phyloP scores from a whole-genome alignment of 1,140 invertebrate species.

The Agrilus planipennis region DNA sequence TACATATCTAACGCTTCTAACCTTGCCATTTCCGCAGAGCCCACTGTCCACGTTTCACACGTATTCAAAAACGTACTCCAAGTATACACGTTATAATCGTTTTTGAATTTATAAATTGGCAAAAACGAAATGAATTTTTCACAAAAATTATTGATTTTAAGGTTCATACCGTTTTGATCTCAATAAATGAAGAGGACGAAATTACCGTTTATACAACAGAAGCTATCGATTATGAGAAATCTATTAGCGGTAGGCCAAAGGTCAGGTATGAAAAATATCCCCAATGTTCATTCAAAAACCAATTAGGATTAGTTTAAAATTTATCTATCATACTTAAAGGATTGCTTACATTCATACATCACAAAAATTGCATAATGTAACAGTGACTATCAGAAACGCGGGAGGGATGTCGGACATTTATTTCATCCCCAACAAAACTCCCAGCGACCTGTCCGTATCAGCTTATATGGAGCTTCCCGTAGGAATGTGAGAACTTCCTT shows the following conservation, averaged over 20 bases:
- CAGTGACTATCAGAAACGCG: slow-evolving; percentile 18
- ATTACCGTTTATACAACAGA: slow-evolving; percentile 24
- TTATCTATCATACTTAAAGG: slow-evolving; percentile 11
- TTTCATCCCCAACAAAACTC: slow-evolving; percentile 17
- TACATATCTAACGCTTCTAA: too few relatives aligned
- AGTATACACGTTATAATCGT: slow-evolving; percentile 1
- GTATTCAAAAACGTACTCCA: too few relatives aligned
- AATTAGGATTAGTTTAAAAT: neutral
- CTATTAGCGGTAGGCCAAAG: slow-evolving; percentile 26
- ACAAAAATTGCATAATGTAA: slow-evolving; percentile 21
- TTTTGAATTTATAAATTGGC: neutral
- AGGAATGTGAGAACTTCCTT: slow-evolving; percentile 29
- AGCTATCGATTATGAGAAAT: slow-evolving; percentile 27
- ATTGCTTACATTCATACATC: slow-evolving; percentile 23
- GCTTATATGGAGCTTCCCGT: slow-evolving; percentile 29
- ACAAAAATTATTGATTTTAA: slow-evolving; percentile 13
- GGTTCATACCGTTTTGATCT: slow-evolving; percentile 27
- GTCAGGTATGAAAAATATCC: slow-evolving; percentile 16
- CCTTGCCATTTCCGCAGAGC: too few relatives aligned
- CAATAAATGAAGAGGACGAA: slow-evolving; percentile 16
- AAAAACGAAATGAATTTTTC: neutral
- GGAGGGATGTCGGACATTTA: slow-evolving; percentile 24
- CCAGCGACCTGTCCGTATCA: slow-evolving; percentile 17
- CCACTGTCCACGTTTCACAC: too few relatives aligned
- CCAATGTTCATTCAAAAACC: neutral